phyloP scores from a whole-genome alignment of 2,888 invertebrate species.

The Amblyjoppa proteus region DNA sequence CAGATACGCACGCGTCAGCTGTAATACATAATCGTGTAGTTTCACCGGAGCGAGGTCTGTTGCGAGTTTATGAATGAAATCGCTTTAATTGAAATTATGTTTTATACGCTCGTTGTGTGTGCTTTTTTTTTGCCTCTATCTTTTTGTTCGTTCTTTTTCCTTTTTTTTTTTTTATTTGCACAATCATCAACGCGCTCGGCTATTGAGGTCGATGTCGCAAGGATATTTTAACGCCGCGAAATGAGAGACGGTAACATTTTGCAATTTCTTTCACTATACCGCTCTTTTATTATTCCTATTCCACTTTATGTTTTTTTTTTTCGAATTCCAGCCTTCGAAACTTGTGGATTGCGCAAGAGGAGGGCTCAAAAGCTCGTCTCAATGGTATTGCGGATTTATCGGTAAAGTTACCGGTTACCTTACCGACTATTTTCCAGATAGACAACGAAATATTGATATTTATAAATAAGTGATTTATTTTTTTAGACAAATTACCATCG shows the following conservation, averaged over 20 bases:
- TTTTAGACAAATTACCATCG: not conserved
- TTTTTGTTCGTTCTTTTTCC: conserved; percentile 27
- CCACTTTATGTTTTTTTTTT: not conserved
- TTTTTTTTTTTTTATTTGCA: conserved; percentile 59
- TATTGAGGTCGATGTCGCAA: conserved; percentile 64
- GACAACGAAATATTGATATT: not conserved
- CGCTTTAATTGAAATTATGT: conserved; percentile 60
- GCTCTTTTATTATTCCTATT: not conserved
- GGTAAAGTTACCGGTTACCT: not conserved
- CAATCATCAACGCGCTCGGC: conserved; percentile 62
- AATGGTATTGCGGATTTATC: not conserved
- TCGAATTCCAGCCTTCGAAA: not conserved
- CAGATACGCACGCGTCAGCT: conserved; percentile 1
- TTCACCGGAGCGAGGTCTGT: conserved; percentile 44
- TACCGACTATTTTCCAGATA: not conserved
- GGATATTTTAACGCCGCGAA: conserved; percentile 48
- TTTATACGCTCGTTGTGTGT: conserved; percentile 29
- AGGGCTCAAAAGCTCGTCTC: not conserved
- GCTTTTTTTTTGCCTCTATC: conserved; percentile 31
- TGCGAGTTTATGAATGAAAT: conserved; percentile 67
- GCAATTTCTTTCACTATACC: conserved; percentile 41
- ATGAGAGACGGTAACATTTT: conserved; percentile 44
- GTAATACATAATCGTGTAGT: conserved; percentile 27
- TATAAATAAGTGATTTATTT: not conserved
- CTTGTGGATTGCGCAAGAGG: conserved; percentile 13